Evolutionary conservation across 2,797 vertebrate species (phyloP), one percentile per base, ranked within the genome.

Genomic region (Sciurus carolinensis): DNA sequence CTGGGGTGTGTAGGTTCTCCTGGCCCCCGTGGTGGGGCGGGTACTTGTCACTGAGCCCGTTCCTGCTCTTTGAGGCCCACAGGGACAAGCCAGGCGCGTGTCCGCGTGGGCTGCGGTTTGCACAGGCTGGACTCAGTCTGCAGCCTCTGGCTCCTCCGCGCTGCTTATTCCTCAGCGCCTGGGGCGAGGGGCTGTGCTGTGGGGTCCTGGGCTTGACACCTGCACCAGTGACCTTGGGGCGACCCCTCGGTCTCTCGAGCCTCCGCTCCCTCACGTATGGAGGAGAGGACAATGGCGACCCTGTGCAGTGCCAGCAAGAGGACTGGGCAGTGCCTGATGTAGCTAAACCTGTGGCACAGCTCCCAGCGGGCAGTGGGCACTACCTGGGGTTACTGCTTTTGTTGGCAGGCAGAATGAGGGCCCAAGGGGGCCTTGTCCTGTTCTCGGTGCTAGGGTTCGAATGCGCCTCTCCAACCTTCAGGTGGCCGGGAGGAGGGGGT

Each of bases 301-400:
- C 81, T 2, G 4, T 0, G 0, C 14, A n/a, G 64, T 39, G 64
- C 11, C 1, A 14, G 1, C 15, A 0, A 2, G 20, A 42, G 81
- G 64, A 42, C 36, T 1, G 7, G 8, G 4, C 1, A 0, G 13
- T 0, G 1, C 0, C 0, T 0, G 13, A 3, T 0, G 28, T 7
- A 1, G 6, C n/a, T 8, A 2, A 26, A n/a, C 24, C 3, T 0
- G 6, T 1, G 24, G 52, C 0, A 0, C 5, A 0, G 67, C 8
- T 80, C 77, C 64, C 0, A 2, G 67, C 11, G 13, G 50, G 44
- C 8, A 1, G 17, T 2, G 13, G 28, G 44, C 1, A 1, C 90
- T 3, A 8, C 33, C 1, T 30, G 5, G 24, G 0, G 72, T 10
- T 50, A 42, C 6, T 4, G 4, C 14, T 26, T 11, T 11, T 4